Evolutionary conservation across 2,113 vertebrate genomes (phyloP).

Genomic region (Cygnus buccinator): DNA sequence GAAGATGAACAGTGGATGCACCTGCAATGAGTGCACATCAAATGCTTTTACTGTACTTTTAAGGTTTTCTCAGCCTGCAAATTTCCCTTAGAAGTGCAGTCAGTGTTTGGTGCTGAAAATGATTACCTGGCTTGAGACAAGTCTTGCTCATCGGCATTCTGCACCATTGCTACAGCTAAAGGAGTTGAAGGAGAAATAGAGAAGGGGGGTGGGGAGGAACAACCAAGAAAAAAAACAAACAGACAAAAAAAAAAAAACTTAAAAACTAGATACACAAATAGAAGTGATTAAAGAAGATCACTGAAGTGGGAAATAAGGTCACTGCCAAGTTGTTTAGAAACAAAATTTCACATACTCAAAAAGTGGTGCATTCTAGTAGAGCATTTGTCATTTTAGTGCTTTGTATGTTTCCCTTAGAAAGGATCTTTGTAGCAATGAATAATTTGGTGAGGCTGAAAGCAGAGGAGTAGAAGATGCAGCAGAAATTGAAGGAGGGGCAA

Average conservation of each 20-base stretch:
- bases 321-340: conserved; percentile 20
- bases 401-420: neutral
- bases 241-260: neutral
- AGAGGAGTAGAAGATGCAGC: neutral
- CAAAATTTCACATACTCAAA: neutral
- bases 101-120: conserved; percentile 35
- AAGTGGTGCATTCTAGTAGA: neutral
- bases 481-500: neutral
- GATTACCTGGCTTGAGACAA: conserved; percentile 15
- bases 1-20: neutral
- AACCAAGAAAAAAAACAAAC: neutral
- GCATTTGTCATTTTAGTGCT: neutral
- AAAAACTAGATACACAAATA: neutral
- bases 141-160: conserved; percentile 53
- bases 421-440: neutral
- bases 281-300: conserved; percentile 44
- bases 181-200: neutral
- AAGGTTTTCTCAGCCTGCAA: neutral
- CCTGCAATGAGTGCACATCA: neutral
- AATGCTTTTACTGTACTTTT: neutral
- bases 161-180: neutral
- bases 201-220: no score
- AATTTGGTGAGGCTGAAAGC: neutral
- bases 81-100: neutral
- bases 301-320: conserved; percentile 64